Conservation (phyloP, 2,888 invertebrate species). For the Amorpha juglandis region DNA sequence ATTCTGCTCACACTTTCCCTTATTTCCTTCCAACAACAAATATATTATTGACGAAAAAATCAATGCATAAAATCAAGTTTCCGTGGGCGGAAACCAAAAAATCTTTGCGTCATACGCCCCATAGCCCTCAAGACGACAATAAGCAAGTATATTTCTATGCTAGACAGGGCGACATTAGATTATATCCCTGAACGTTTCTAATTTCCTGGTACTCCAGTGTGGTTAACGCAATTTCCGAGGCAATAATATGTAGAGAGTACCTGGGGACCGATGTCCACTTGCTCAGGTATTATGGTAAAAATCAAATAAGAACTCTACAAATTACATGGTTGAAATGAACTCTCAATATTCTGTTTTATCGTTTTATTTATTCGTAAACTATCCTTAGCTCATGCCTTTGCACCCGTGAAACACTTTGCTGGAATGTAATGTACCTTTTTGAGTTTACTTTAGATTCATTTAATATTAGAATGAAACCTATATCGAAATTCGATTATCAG, state of each 20-base stretch:
- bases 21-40: background rate
- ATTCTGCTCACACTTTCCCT: background rate
- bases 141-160: slow-evolving; percentile 68
- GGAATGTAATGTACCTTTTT: too few species aligned
- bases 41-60: slow-evolving; percentile 27
- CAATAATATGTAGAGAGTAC: slow-evolving; percentile 65
- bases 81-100: slow-evolving; percentile 42
- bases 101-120: slow-evolving; percentile 47
- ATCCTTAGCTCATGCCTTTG: too few species aligned
- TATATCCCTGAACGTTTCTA: slow-evolving; percentile 82
- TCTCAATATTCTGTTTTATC: slow-evolving; percentile 44
- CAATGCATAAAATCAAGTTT: slow-evolving; percentile 36
- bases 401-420: too few species aligned
- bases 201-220: slow-evolving; percentile 82
- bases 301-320: slow-evolving; percentile 74
- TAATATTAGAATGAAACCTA: too few species aligned
- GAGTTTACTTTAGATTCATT: too few species aligned
- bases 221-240: slow-evolving; percentile 83
- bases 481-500: too few species aligned
- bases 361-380: slow-evolving; percentile 2
- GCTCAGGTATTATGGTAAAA: slow-evolving; percentile 69
- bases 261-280: slow-evolving; percentile 64
- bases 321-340: slow-evolving; percentile 67
- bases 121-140: slow-evolving; percentile 55
- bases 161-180: slow-evolving; percentile 76